These are phyloP conservation scores for Brachirus orientalis DNA, from an alignment of 2,113 vertebrate species.

Conservation along the genomic window DNA sequence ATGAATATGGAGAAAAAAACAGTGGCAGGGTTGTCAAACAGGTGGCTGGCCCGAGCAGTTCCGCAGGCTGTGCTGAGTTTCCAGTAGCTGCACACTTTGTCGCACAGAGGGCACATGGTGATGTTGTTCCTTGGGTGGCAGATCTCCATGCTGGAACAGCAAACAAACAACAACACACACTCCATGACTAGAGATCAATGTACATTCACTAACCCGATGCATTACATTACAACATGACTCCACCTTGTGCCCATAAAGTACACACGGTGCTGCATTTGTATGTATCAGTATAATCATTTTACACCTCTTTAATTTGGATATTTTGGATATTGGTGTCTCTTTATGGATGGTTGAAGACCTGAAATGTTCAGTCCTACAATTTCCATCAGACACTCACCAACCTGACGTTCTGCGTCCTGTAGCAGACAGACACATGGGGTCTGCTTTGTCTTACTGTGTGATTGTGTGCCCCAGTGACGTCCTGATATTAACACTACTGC, in stretches of 20 bases:
- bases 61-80: constrained; percentile 92
- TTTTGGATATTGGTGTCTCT: background rate
- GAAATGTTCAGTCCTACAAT: background rate
- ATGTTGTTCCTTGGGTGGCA: constrained; percentile 92
- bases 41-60: constrained; percentile 93
- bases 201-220: too few species aligned
- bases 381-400: background rate
- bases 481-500: constrained; percentile 10
- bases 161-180: constrained; percentile 1
- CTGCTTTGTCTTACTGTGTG: constrained; percentile 29
- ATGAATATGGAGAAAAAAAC: constrained; percentile 99
- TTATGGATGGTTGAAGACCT: background rate
- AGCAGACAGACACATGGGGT: background rate
- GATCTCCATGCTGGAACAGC: constrained; percentile 98
- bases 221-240: too few species aligned
- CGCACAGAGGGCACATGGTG: constrained; percentile 97
- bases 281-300: too few species aligned
- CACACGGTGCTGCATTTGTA: too few species aligned
- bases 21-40: constrained; percentile 97
- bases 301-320: too few species aligned
- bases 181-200: background rate
- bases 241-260: too few species aligned
- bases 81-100: constrained; percentile 96
- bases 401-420: background rate
- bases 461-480: background rate